Conservation (phyloP, 2,797 vertebrate genomes). For the Falco naumanni region DNA sequence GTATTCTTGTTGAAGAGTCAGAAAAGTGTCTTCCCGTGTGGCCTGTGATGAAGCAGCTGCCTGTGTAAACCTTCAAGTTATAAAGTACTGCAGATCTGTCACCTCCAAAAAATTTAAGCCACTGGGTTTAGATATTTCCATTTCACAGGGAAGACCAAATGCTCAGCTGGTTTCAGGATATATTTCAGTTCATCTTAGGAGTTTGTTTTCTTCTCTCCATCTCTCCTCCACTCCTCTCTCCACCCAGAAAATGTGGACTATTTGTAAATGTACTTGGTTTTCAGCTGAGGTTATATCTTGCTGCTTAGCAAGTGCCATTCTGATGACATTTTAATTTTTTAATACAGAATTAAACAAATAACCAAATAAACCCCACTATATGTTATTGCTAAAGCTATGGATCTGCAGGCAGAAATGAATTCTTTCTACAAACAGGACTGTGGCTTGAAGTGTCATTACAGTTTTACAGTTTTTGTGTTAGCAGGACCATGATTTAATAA, state of each 20-base stretch:
- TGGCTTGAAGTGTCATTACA: background rate
- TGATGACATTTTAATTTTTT: background rate
- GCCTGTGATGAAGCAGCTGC: background rate
- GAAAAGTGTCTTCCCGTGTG: background rate
- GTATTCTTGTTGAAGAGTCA: background rate
- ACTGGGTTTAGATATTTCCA: background rate
- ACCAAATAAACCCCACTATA: background rate
- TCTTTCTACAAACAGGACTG: background rate
- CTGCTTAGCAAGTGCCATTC: background rate
- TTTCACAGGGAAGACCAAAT: background rate
- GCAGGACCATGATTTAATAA: background rate
- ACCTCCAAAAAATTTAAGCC: background rate
- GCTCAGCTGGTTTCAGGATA: background rate
- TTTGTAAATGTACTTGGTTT: background rate
- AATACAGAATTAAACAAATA: background rate
- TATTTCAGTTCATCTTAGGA: background rate
- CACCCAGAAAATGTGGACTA: background rate
- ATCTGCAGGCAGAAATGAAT: background rate
- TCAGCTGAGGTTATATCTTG: background rate
- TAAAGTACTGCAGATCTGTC: background rate
- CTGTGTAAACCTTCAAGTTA: background rate
- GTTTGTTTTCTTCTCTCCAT: background rate
- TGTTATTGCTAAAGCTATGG: background rate
- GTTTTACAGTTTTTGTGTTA: background rate
- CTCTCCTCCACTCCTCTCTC: background rate